A percentile compares a stretch with the other conserved stretches of the same genome.
phyloP scores from a whole-genome alignment of 30 jellyfish, hydroid and myxozoan species.

The Turritopsis rubra region DNA sequence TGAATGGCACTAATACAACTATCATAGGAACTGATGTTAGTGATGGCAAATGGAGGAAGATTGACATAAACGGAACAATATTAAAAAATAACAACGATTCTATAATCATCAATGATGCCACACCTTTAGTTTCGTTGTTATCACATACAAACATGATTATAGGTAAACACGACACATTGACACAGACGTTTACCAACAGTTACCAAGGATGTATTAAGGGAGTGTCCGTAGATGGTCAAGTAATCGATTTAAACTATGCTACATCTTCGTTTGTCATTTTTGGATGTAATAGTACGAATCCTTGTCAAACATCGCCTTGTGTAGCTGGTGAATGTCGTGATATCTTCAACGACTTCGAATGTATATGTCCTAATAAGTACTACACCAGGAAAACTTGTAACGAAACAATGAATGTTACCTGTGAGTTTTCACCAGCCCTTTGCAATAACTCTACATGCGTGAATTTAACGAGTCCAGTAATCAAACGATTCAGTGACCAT shows the following conservation, averaged over 20 bases:
- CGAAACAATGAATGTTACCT: slow-evolving; percentile 37
- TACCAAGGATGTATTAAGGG: slow-evolving; percentile 50
- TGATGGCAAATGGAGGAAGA: slow-evolving; percentile 28
- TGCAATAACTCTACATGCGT: slow-evolving; percentile 41
- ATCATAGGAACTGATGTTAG: neutral
- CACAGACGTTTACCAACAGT: neutral
- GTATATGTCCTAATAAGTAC: slow-evolving; percentile 48
- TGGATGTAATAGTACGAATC: slow-evolving; percentile 53
- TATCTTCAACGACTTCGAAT: slow-evolving; percentile 40
- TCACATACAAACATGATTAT: neutral
- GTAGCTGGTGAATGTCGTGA: slow-evolving; percentile 44
- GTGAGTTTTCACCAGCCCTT: slow-evolving; percentile 33
- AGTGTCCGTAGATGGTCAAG: slow-evolving; percentile 27
- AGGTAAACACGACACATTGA: slow-evolving; percentile 4
- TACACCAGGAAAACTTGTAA: slow-evolving; percentile 49
- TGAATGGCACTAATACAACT: neutral
- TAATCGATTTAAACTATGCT: slow-evolving; percentile 17
- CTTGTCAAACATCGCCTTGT: slow-evolving; percentile 38
- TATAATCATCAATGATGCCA: neutral
- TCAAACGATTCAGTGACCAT: slow-evolving; percentile 27
- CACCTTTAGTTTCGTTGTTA: neutral
- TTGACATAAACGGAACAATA: neutral
- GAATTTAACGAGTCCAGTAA: slow-evolving; percentile 6
- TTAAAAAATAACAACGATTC: neutral
- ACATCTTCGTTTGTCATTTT: neutral